A percentile compares a stretch with the other conserved stretches of the same genome.
phyloP scores from a whole-genome alignment of 2,797 vertebrate genomes.

The Buceros bicornis region DNA sequence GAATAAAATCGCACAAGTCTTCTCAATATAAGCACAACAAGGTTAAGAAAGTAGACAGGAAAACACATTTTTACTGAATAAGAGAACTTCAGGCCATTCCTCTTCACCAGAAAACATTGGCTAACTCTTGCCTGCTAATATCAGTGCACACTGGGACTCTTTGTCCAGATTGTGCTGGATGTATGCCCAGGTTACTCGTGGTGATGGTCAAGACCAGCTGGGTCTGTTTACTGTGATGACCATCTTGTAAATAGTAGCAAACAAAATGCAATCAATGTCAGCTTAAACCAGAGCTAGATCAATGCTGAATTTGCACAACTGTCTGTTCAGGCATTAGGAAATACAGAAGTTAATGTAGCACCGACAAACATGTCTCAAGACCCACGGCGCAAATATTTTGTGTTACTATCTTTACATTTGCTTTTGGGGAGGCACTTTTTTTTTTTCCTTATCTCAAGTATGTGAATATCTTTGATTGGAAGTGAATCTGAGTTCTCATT shows the following conservation, averaged over 20 bases:
- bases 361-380: not conserved
- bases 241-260: not conserved
- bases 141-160: not conserved
- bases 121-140: not conserved
- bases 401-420: not conserved
- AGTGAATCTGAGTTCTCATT: not conserved
- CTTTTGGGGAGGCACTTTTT: not conserved
- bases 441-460: not conserved
- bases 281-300: not conserved
- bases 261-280: not conserved
- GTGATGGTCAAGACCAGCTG: not conserved
- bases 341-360: not conserved
- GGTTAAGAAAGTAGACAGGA: not conserved
- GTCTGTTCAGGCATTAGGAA: slow-evolving; percentile 7
- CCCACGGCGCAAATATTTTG: not conserved
- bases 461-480: not conserved
- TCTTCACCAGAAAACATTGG: not conserved
- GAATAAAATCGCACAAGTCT: not conserved
- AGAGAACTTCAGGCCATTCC: not conserved
- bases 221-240: not conserved
- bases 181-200: not conserved
- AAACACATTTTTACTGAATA: not conserved
- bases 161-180: not conserved
- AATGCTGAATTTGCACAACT: slow-evolving; percentile 7
- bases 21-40: not conserved